Conservation (phyloP, 2,888 invertebrate genomes). For the Harpalus rufipes region DNA sequence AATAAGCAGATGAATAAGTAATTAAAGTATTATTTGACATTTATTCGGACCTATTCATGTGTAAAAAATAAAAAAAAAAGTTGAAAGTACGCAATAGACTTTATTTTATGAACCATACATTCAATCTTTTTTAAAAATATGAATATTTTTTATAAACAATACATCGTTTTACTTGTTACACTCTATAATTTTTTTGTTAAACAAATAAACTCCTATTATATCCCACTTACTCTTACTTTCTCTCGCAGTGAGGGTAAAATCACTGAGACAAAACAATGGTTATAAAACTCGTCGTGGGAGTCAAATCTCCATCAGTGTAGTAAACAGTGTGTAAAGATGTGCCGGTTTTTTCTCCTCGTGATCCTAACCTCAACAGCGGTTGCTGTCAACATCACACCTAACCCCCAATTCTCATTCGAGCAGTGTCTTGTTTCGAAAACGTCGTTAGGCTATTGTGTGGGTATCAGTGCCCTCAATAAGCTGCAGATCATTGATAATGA, state of each 20-base stretch:
- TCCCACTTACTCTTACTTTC: slow-evolving; percentile 23
- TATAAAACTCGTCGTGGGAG: slow-evolving; percentile 49
- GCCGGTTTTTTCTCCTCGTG: not conserved
- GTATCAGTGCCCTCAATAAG: slow-evolving; percentile 84
- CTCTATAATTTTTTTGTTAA: not conserved
- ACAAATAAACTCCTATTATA: not conserved
- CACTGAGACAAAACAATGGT: slow-evolving; percentile 41
- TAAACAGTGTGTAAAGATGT: slow-evolving; percentile 33
- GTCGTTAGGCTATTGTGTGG: slow-evolving; percentile 82
- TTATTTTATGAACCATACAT: too few relatives aligned
- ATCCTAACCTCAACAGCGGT: not conserved
- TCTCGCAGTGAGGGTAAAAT: slow-evolving; percentile 48
- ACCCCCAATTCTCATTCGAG: slow-evolving; percentile 72
- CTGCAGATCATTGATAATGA: slow-evolving; percentile 83
- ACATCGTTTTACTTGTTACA: not conserved
- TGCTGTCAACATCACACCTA: slow-evolving; percentile 55
- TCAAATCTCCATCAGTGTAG: slow-evolving; percentile 17
- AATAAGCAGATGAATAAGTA: too few relatives aligned
- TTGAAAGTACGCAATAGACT: too few relatives aligned
- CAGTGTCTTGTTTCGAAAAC: slow-evolving; percentile 78
- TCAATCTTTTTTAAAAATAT: too few relatives aligned
- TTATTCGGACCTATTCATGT: too few relatives aligned
- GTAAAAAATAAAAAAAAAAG: too few relatives aligned
- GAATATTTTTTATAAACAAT: not conserved
- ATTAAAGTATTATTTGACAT: too few relatives aligned